Base-by-base conservation (phyloP, 2,888 invertebrate species). In the Cyclophora albipunctata region DNA sequence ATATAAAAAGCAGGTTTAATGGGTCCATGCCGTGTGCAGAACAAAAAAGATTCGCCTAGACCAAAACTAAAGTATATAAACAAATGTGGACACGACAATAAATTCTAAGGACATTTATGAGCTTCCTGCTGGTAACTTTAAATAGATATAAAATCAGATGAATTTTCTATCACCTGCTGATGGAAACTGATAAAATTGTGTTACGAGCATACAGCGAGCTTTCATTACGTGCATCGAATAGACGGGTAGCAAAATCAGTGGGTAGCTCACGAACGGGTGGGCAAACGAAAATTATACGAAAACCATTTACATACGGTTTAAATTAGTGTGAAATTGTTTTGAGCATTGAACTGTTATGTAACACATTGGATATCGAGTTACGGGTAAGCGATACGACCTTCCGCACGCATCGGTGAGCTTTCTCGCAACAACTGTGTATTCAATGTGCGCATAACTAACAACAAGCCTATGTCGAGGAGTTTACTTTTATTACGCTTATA, bases 311-410 rank as follows among this genome's bases (percentile, higher is more conserved):
- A 55, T 69, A 75, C 59, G 66, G 77, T 70, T 69, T 51, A 59
- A 53, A 69, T 70, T 73, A 60, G 68, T 63, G 66, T 68, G 69
- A 68, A 58, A 59, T 60, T 62, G 62, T 61, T 55, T 62, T 66
- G 67, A 62, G 62, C 66, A 71, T 66, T 66, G 71, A 71, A 73
- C 69, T 72, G 75, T 83, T 84, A 78, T 71, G 73, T 75, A 84
- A 83, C 73, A 71, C 68, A 70, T 74, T 69, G 64, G 73, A 73
- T 82, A 83, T 85, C 73, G 70, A 66, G 69, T 81, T 78, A 75
- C 78, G 76, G 70, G 81, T 80, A 84, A 84, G 73, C 71, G 79
- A 80, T 82, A 75, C 78, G 77, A 79, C 79, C 82, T 83, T 79
- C 72, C 70, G 59, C 74, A 81, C 81, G 82, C 83, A 76, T 69